Evolutionary conservation across 2,113 vertebrate genomes (phyloP).

Genomic region (Hippocampus barbouri): DNA sequence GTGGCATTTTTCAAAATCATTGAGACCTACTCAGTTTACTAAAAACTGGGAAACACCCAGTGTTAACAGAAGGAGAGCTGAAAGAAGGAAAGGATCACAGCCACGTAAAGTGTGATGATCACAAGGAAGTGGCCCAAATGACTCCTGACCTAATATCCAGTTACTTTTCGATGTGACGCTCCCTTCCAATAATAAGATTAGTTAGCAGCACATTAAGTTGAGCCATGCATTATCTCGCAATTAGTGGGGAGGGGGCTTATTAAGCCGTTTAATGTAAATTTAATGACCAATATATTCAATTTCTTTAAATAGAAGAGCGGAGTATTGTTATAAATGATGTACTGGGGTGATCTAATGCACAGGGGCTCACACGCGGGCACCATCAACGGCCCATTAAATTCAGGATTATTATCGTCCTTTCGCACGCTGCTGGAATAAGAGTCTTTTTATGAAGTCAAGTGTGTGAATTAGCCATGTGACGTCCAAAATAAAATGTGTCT

Average conservation of each 20-base stretch:
- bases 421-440: slow-evolving; percentile 34
- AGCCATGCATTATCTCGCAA: slow-evolving; percentile 73
- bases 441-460: slow-evolving; percentile 21
- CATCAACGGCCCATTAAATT: slow-evolving; percentile 63
- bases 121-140: slow-evolving; percentile 12
- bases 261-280: slow-evolving; percentile 74
- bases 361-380: slow-evolving; percentile 39
- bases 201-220: slow-evolving; percentile 64
- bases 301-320: slow-evolving; percentile 71
- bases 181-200: slow-evolving; percentile 53
- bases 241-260: slow-evolving; percentile 68
- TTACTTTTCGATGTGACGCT: slow-evolving; percentile 30
- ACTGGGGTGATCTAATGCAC: slow-evolving; percentile 51
- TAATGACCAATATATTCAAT: slow-evolving; percentile 75
- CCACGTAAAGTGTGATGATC: slow-evolving; percentile 8
- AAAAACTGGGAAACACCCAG: neutral
- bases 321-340: slow-evolving; percentile 72
- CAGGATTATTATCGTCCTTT: slow-evolving; percentile 50
- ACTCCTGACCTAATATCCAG: slow-evolving; percentile 5
- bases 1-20: no score
- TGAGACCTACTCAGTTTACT: neutral
- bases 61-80: neutral
- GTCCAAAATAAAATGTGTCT: neutral
- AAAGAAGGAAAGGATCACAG: neutral
- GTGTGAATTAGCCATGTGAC: neutral